Percentiles rank a stretch among this genome's conserved stretches.
Evolutionary conservation across 2,888 invertebrate genomes (phyloP).

Genomic region (Dolomedes plantarius): DNA sequence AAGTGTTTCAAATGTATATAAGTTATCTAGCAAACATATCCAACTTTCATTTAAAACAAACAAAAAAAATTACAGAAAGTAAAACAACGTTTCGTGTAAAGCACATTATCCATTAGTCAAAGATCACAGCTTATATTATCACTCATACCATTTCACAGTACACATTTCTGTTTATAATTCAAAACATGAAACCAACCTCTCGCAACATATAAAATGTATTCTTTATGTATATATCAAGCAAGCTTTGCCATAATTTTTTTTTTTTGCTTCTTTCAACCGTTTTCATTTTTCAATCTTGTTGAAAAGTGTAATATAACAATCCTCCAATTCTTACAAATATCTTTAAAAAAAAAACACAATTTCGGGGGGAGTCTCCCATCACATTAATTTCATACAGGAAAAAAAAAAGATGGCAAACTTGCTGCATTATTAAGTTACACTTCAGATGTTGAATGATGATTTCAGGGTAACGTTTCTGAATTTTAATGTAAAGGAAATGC

Average conservation of each 20-base stretch:
- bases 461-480: no score
- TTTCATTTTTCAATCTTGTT: no score
- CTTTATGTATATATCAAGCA: not conserved
- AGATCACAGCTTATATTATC: conserved; percentile 62
- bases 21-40: not conserved
- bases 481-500: no score
- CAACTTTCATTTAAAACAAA: conserved; percentile 20
- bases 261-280: not conserved
- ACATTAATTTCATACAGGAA: no score
- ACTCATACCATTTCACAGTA: conserved; percentile 29
- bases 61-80: conserved; percentile 13
- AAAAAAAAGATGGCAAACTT: no score
- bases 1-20: not conserved
- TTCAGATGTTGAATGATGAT: no score
- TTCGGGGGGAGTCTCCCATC: no score
- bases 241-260: no score
- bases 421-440: no score
- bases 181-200: not conserved
- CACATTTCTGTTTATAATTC: not conserved
- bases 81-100: conserved; percentile 27
- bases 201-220: not conserved
- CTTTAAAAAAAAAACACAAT: no score
- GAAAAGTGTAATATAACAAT: no score
- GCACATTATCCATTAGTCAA: conserved; percentile 46
- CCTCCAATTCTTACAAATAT: no score